These are phyloP conservation scores for Altica lythri DNA, from an alignment of 2,888 invertebrate genomes.

Conservation along the genomic window DNA sequence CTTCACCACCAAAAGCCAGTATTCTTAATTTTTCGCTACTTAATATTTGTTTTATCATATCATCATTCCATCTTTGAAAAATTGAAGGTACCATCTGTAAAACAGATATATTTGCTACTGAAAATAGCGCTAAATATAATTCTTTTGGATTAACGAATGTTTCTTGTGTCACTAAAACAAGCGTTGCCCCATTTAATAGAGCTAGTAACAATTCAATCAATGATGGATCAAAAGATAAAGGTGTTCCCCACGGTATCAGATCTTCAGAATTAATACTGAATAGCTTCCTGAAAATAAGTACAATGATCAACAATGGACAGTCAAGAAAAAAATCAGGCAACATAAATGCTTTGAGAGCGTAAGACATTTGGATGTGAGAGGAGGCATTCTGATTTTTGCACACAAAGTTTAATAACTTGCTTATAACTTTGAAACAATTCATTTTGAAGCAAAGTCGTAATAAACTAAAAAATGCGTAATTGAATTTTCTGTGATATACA, in stretches of 20 bases:
- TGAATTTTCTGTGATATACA: too few relatives aligned
- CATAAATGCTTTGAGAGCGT: too few relatives aligned
- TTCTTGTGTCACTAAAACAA: slow-evolving; percentile 66
- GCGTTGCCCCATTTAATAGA: slow-evolving; percentile 69
- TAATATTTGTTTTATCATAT: slow-evolving; percentile 64
- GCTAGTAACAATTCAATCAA: slow-evolving; percentile 83
- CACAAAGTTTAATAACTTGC: too few relatives aligned
- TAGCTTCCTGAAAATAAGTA: slow-evolving; percentile 50
- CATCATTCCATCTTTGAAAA: slow-evolving; percentile 67
- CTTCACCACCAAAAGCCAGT: slow-evolving; percentile 84
- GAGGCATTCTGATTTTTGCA: too few relatives aligned
- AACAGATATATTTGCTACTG: slow-evolving; percentile 64
- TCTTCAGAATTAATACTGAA: slow-evolving; percentile 65
- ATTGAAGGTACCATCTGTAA: slow-evolving; percentile 87
- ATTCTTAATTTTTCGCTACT: slow-evolving; percentile 65
- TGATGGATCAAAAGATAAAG: slow-evolving; percentile 90
- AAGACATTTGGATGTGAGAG: too few relatives aligned
- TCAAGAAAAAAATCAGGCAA: too few relatives aligned
- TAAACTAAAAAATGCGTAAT: too few relatives aligned
- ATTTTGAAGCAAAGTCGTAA: too few relatives aligned
- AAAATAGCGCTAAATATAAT: slow-evolving; percentile 58
- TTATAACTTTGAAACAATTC: too few relatives aligned
- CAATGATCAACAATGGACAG: too few relatives aligned
- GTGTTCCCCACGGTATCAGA: slow-evolving; percentile 77
- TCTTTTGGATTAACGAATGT: slow-evolving; percentile 48